Conservation (phyloP, 2,113 vertebrate genomes). For the Camelus bactrianus region DNA sequence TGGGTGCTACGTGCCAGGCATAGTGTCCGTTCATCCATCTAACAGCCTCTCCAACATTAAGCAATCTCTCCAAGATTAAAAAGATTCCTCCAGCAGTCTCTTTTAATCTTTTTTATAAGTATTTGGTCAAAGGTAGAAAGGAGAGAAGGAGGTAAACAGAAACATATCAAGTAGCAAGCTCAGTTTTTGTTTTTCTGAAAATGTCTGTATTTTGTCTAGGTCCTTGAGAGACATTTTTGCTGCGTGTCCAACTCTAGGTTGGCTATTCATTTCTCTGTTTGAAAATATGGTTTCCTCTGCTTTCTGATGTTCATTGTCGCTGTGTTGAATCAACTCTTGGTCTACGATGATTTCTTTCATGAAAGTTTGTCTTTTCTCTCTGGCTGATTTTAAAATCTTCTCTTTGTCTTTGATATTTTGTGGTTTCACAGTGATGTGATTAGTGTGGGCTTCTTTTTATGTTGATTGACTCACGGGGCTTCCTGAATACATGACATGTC, state of each 20-base stretch:
- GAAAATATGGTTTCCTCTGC: neutral
- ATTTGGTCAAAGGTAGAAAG: neutral
- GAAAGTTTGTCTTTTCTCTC: neutral
- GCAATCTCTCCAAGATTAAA: too few species aligned
- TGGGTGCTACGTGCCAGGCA: neutral
- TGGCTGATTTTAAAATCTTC: neutral
- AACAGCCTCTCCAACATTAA: too few species aligned
- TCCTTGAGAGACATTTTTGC: neutral
- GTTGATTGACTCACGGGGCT: neutral
- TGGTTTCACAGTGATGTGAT: neutral
- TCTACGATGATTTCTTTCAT: neutral
- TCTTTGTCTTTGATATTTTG: neutral
- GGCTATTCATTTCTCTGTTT: neutral
- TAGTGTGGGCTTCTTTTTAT: neutral
- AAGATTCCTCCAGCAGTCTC: neutral
- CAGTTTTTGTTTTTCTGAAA: neutral
- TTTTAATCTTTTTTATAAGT: neutral
- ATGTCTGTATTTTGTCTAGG: neutral
- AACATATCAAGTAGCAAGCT: neutral
- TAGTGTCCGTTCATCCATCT: accelerated
- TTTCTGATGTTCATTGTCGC: neutral
- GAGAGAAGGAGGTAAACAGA: neutral
- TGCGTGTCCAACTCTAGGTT: neutral
- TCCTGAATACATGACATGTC: neutral
- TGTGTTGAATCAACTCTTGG: neutral